Base-by-base conservation (phyloP, 1,140 invertebrate genomes). In the Lineus longissimus region DNA sequence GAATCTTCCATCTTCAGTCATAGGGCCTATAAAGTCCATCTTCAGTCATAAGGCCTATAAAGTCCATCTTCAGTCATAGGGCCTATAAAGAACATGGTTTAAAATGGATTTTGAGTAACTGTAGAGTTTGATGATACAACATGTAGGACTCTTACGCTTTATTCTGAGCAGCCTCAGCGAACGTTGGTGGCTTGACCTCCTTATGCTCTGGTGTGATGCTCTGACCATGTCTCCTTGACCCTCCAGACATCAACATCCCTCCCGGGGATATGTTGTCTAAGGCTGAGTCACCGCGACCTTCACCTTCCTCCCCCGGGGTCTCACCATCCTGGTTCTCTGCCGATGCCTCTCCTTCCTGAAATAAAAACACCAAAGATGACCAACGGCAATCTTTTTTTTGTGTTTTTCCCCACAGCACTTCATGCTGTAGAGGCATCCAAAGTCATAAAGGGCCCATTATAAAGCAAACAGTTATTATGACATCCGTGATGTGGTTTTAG, bases 161-260 rank as follows among this genome's bases (percentile, higher is more conserved):
- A 59, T 76, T 76, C 23, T 63, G 56, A 19, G 67, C 56, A 61
- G 73, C 36, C 17, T 76, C 73, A 30, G 63, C 51, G 63, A 73
- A 77, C 9, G 76, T 70, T 30, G 73, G 71, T 1, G 69, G 63
- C 55, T 71, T 71, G 6, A 64, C 64, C 9, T 64, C 64, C 57
- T 68, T 70, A 17, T 54, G 33, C 15, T 36, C 33, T 7, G 33
- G 33, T 15, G 33, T 7, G 33, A 36, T 36, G 33, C 33, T 36
- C 15, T 4, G 6, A 36, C 6, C 33, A 36, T 36, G 33, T 36
- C 33, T 36, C 33, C 33, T 4, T 15, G 33, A 36, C 15, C 33
- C 33, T 7, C 33, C 33, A 36, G 33, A 36, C 33, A 36, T 4
- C 33, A 36, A 15, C 33, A 36, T 36, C 33, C 33, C 33, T 7